phyloP scores from a whole-genome alignment of 2,888 invertebrate genomes.

The Notodonta dromedarius region DNA sequence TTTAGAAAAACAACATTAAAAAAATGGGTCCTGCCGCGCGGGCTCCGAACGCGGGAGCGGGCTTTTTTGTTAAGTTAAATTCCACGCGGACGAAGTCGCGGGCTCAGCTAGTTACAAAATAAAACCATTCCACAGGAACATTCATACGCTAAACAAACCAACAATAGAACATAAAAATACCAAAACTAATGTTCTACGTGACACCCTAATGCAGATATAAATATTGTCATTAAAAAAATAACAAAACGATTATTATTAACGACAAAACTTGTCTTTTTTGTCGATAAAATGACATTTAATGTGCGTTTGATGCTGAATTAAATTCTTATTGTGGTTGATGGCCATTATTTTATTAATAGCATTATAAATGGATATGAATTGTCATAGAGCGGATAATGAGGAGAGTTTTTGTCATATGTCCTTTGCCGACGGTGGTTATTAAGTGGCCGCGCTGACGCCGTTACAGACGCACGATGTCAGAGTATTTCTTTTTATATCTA shows the following conservation, averaged over 20 bases:
- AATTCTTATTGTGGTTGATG: slow-evolving; percentile 48
- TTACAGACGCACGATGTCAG: slow-evolving; percentile 9
- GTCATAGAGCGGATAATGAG: slow-evolving; percentile 65
- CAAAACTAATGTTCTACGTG: slow-evolving; percentile 51
- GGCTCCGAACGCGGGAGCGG: too few species aligned
- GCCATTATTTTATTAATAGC: slow-evolving; percentile 79
- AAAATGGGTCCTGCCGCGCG: too few species aligned
- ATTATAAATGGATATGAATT: slow-evolving; percentile 77
- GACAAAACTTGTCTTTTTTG: slow-evolving; percentile 53
- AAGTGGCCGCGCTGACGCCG: slow-evolving; percentile 36
- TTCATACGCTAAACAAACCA: slow-evolving; percentile 6
- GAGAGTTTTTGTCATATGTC: slow-evolving; percentile 70
- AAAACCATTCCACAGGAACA: too few species aligned
- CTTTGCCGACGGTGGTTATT: slow-evolving; percentile 59
- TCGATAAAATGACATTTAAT: slow-evolving; percentile 75
- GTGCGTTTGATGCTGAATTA: slow-evolving; percentile 73
- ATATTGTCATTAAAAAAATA: slow-evolving; percentile 50
- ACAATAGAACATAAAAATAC: slow-evolving; percentile 28
- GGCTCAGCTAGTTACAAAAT: too few species aligned
- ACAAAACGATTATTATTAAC: slow-evolving; percentile 54
- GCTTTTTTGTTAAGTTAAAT: too few species aligned
- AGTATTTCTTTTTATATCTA: too few species aligned
- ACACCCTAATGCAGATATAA: slow-evolving; percentile 70
- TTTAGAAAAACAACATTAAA: too few species aligned
- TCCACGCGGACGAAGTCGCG: too few species aligned